Conservation (phyloP, 2,113 vertebrate genomes). For the Cynocephalus volans region DNA sequence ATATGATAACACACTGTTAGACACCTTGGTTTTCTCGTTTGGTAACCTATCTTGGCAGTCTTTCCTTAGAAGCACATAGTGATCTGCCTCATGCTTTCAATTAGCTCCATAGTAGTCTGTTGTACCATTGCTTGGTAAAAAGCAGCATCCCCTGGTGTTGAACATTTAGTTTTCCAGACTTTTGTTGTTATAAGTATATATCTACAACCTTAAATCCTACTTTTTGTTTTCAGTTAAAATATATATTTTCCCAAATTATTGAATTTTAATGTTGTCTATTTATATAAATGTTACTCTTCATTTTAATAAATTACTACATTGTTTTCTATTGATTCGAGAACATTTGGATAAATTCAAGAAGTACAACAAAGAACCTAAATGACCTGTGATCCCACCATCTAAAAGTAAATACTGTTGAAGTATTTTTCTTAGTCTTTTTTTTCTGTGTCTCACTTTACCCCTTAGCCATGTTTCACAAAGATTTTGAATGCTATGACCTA, state of each 20-base stretch:
- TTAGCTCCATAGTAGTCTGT: background rate
- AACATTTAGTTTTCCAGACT: background rate
- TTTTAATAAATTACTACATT: constrained; percentile 57
- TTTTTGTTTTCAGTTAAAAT: constrained; percentile 67
- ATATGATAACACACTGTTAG: background rate
- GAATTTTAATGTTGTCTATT: constrained; percentile 36
- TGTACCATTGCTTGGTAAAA: constrained; percentile 12
- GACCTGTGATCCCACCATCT: background rate
- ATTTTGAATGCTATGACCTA: background rate
- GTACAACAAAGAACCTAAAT: constrained; percentile 48
- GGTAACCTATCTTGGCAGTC: background rate
- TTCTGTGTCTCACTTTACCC: background rate
- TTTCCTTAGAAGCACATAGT: background rate
- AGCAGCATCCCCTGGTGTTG: constrained; percentile 39
- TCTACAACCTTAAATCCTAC: constrained; percentile 29
- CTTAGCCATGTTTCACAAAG: background rate
- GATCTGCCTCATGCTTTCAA: background rate
- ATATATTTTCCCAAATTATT: constrained; percentile 30
- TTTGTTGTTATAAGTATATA: background rate
- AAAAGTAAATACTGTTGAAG: constrained; percentile 50
- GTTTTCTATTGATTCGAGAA: constrained; percentile 59
- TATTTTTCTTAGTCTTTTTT: constrained; percentile 31
- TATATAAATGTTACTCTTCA: background rate
- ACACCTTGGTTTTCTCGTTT: background rate
- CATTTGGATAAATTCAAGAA: constrained; percentile 45